Conservation (phyloP, 1,140 invertebrate species). For the Tetragnatha versicolor region DNA sequence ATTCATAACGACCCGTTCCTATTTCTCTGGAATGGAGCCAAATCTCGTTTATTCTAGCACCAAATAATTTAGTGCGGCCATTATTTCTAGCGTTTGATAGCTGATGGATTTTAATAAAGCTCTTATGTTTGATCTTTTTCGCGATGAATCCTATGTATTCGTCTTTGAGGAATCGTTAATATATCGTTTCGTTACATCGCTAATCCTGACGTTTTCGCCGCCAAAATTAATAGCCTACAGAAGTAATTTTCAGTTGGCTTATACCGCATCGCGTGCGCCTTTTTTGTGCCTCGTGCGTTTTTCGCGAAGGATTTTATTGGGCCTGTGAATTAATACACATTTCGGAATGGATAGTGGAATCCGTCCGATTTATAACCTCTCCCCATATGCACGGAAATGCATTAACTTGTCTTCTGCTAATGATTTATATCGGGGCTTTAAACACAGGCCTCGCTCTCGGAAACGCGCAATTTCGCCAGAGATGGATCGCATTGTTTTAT, state of each 20-base stretch:
- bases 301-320: neutral
- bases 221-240: slow-evolving; percentile 25
- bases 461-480: too few relatives aligned
- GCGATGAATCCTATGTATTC: slow-evolving; percentile 25
- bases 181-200: slow-evolving; percentile 26
- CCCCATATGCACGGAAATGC: slow-evolving; percentile 5
- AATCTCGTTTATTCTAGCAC: slow-evolving; percentile 46
- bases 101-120: slow-evolving; percentile 54
- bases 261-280: neutral
- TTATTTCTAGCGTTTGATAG: slow-evolving; percentile 48
- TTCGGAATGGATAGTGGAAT: slow-evolving; percentile 14
- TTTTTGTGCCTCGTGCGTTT: neutral
- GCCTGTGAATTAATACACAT: slow-evolving; percentile 33
- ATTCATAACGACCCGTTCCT: slow-evolving; percentile 30
- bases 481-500: too few relatives aligned
- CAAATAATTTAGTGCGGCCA: slow-evolving; percentile 49
- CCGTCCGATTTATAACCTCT: slow-evolving; percentile 19
- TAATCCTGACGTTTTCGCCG: slow-evolving; percentile 23
- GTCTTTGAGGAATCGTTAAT: slow-evolving; percentile 21
- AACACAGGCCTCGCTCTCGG: too few relatives aligned
- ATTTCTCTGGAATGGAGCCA: slow-evolving; percentile 28
- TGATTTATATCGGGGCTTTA: slow-evolving; percentile 13
- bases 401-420: slow-evolving; percentile 40
- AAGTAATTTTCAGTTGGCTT: slow-evolving; percentile 43
- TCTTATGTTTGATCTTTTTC: slow-evolving; percentile 47